Conservation (phyloP, 2,797 vertebrate genomes). For the Sebastes oblongus region DNA sequence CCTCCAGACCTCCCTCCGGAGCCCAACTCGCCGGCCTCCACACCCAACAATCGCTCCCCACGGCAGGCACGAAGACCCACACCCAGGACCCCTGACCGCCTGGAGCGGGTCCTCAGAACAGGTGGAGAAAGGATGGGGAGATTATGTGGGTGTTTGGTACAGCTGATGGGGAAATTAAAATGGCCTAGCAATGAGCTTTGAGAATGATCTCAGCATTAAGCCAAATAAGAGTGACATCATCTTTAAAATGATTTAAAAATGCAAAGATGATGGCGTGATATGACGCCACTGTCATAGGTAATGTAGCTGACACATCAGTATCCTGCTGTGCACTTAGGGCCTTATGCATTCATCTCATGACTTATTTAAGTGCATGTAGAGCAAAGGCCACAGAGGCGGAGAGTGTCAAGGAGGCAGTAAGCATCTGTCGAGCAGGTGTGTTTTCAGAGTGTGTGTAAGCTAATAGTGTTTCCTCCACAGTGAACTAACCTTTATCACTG, state of each 20-base stretch:
- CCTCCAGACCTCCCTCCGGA: slow-evolving; percentile 90
- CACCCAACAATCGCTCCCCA: slow-evolving; percentile 90
- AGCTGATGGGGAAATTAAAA: background rate
- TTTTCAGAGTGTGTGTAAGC: slow-evolving; percentile 21
- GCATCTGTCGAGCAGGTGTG: slow-evolving; percentile 34
- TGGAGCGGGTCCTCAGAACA: slow-evolving; percentile 92
- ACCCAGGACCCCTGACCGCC: slow-evolving; percentile 89
- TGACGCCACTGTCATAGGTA: background rate
- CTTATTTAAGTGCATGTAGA: slow-evolving; percentile 31
- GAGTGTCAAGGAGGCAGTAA: slow-evolving; percentile 2
- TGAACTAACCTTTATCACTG: background rate
- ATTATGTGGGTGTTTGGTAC: background rate
- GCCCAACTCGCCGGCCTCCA: slow-evolving; percentile 91
- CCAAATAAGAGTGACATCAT: slow-evolving; percentile 5
- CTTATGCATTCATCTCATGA: slow-evolving; percentile 23
- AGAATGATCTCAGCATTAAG: slow-evolving; percentile 6
- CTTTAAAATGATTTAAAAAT: background rate
- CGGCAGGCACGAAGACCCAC: slow-evolving; percentile 85
- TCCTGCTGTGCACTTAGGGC: background rate
- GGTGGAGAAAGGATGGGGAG: slow-evolving; percentile 73
- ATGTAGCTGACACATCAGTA: slow-evolving; percentile 21
- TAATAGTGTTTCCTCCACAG: slow-evolving; percentile 3
- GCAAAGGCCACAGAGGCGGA: background rate
- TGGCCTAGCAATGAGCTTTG: background rate
- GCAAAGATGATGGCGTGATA: background rate